Evolutionary conservation across 2,888 invertebrate species (phyloP), one percentile per base, ranked within the genome.

Genomic region (Pristionchus exspectatus): DNA sequence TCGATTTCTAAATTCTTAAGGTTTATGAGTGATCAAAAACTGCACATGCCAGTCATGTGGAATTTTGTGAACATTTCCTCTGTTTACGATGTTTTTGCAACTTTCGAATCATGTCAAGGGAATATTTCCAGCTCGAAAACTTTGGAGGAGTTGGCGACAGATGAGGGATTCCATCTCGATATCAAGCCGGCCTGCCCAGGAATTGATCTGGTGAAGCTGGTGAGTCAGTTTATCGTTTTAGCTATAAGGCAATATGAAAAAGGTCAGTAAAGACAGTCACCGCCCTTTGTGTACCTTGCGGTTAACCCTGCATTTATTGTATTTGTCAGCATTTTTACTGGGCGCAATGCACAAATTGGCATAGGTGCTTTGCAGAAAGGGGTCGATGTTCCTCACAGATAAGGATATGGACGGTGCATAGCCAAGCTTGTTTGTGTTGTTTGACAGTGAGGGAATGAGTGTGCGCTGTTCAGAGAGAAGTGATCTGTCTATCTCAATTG

Each of bases 171-270:
- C 30, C 33, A 54, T n/a, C 87, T 90, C 12, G 50, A 77, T 54
- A 87, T 85, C 24, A 50, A 59, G 16, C 91, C 90, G 0, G 14
- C 30, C 10, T 89, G 69, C 69, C 90, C 90, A 9, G 91, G 91
- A 9, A 87, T 91, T 10, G 90, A 91, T 83, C 77, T 90, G 72
- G 89, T 88, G 27, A 90, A 90, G 63, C 56, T 91, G 63, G 91
- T 90, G 27, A 81, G 91, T 89, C n/a, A 16, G 4, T 33, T 66
- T 66, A 66, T 66, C 4, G 56, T n/a, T 66, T 66, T 50, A 10
- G 44, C 44, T 7, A 50, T 50, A 50, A 50, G 9, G 44, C 3
- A 9, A 50, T 50, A 12, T 12, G 12, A 66, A 27, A 24, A 66
- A 66, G 27, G 66, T n/a, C 66, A 50, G 44, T 50, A 50, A 9